A percentile compares a stretch with the other conserved stretches of the same genome.
Evolutionary conservation across 2,888 invertebrate species (phyloP).

Genomic region (Allolobophora icterica): DNA sequence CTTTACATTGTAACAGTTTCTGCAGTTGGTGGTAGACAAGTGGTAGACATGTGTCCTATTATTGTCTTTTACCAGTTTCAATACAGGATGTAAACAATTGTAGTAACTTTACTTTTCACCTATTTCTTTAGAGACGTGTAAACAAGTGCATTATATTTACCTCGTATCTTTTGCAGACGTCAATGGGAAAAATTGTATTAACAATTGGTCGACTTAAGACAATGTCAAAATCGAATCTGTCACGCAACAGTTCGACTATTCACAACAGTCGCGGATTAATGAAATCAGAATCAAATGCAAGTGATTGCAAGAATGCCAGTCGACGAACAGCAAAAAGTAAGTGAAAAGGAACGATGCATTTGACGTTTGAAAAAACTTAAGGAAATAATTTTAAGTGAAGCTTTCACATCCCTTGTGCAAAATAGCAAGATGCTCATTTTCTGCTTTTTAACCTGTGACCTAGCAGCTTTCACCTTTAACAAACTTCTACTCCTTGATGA

Average conservation of each 20-base stretch:
- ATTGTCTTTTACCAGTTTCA: no score
- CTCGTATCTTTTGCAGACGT: conserved; percentile 23
- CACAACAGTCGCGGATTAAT: conserved; percentile 25
- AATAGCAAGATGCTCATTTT: no score
- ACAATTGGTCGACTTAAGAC: conserved; percentile 26
- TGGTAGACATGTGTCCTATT: no score
- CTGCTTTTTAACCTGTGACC: no score
- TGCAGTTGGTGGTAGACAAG: no score
- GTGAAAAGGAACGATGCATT: neutral
- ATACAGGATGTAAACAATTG: no score
- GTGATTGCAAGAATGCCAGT: conserved; percentile 28
- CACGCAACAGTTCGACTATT: neutral
- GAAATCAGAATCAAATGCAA: conserved; percentile 33
- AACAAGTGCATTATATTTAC: neutral
- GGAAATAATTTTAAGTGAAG: neutral
- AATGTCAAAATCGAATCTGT: neutral
- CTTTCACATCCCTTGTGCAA: neutral
- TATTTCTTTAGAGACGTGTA: neutral
- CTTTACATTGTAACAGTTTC: no score
- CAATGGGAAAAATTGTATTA: conserved; percentile 34
- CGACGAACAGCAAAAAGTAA: conserved; percentile 17
- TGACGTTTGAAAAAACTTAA: neutral
- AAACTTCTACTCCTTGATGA: no score
- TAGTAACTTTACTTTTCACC: neutral
- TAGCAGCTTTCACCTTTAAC: no score